Base-by-base conservation (phyloP, 2,888 invertebrate genomes). In the Encarsia formosa region DNA sequence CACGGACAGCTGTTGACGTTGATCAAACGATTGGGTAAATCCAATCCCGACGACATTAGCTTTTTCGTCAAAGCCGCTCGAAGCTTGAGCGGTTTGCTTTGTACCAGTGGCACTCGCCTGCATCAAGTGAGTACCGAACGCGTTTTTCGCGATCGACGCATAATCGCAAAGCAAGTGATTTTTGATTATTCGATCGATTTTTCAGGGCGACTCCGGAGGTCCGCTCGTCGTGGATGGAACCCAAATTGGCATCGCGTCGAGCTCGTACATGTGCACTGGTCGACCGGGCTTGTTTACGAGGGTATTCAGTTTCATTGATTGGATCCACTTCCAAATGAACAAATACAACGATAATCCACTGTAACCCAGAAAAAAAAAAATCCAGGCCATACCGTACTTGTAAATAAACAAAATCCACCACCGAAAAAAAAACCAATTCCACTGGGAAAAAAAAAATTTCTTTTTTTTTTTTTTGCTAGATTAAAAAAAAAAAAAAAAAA, bases 161-260 rank as follows among this genome's bases (percentile, higher is more conserved):
- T n/a, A n/a, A n/a, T n/a, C n/a, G n/a, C n/a, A n/a, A n/a, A n/a
- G n/a, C n/a, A n/a, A n/a, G 5, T 34, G 34, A 23, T 6, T 34
- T 19, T 23, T 32, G 13, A 32, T 19, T 31, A 32, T n/a, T n/a
- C n/a, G 24, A 6, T 9, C 11, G 11, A 9, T n/a, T n/a, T 15
- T 18, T 13, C 32, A 51, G 51, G 45, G 44, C n/a, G 44, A 45
- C 29, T 45, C 51, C 5, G 51, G 51, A 13, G 45, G 39, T 20
- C 45, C 51, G 13, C 20, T 51, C 5, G 45, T 45, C 3, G 11
- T 40, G 4, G 40, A 51, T 18, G 32, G 18, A 1, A 34, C 29
- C 5, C 45, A 34, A 16, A 51, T 45, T n/a, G 51, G 45, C 4
- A 40, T 51, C 6, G 51, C 35, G 4, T 45, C 51, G 1, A 45